Evolutionary conservation across 2,888 invertebrate species (phyloP).

Genomic region (Epistrophe eligans): DNA sequence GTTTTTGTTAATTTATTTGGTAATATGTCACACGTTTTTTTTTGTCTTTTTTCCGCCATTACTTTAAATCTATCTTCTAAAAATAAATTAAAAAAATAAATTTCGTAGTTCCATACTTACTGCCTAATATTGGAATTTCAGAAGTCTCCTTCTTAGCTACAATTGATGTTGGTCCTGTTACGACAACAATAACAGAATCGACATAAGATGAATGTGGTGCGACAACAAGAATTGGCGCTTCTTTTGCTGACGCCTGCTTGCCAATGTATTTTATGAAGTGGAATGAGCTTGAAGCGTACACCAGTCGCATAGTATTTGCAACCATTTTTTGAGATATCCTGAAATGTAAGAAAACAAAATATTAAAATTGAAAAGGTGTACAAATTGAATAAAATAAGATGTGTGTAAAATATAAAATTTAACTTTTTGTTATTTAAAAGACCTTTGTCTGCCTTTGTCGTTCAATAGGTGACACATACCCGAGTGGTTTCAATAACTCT

Average conservation of each 20-base stretch:
- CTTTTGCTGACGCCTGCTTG: conserved; percentile 86
- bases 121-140: conserved; percentile 94
- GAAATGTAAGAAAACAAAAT: conserved; percentile 16
- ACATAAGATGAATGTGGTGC: conserved; percentile 97
- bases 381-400: too few species aligned
- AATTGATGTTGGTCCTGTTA: conserved; percentile 93
- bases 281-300: conserved; percentile 93
- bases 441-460: too few species aligned
- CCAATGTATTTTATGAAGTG: conserved; percentile 92
- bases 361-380: too few species aligned
- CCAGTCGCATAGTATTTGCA: conserved; percentile 88
- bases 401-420: too few species aligned
- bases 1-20: too few species aligned
- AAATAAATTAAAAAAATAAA: too few species aligned
- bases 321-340: conserved; percentile 88
- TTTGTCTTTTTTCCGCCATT: too few species aligned
- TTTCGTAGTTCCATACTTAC: conserved; percentile 85
- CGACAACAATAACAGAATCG: conserved; percentile 93
- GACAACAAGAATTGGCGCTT: conserved; percentile 93
- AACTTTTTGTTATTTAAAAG: too few species aligned
- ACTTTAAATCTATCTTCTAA: too few species aligned
- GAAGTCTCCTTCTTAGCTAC: conserved; percentile 95
- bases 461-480: too few species aligned
- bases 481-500: too few species aligned
- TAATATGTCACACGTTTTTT: too few species aligned